These are phyloP conservation scores for Pan paniscus DNA, from an alignment of 2,113 vertebrate genomes.

Conservation along the genomic window DNA sequence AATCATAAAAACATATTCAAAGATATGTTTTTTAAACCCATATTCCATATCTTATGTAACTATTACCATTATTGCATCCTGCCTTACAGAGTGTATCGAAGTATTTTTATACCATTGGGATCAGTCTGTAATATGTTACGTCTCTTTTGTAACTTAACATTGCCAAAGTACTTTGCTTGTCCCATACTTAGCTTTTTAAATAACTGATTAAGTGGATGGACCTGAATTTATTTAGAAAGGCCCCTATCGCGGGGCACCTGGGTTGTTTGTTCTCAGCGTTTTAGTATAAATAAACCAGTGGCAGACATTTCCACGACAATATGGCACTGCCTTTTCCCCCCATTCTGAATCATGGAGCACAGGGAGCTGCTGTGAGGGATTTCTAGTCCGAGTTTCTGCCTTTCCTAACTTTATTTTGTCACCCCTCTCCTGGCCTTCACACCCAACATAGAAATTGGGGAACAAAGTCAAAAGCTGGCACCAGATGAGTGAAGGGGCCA, in stretches of 20 bases:
- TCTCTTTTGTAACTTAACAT: not conserved
- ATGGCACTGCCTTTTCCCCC: not conserved
- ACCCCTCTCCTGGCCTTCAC: not conserved
- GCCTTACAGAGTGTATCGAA: not conserved
- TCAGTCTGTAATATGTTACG: not conserved
- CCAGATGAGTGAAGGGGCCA: not conserved
- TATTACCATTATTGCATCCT: not conserved
- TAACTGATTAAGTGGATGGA: not conserved
- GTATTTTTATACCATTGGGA: not conserved
- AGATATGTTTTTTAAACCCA: not conserved
- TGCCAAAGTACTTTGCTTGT: not conserved
- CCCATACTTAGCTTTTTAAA: not conserved
- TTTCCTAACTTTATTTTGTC: not conserved
- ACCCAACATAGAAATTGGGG: not conserved
- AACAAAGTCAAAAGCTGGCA: not conserved
- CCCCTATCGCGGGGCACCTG: not conserved
- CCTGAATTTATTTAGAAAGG: not conserved
- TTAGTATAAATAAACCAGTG: not conserved
- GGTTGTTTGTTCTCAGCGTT: not conserved
- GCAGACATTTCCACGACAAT: not conserved
- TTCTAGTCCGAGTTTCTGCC: rapidly evolving
- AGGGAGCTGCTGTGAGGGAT: not conserved
- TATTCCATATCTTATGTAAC: not conserved
- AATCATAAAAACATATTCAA: not conserved
- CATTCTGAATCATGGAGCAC: not conserved